Percentiles rank a stretch among this genome's conserved stretches.
Evolutionary conservation across 2,113 vertebrate species (phyloP).

Genomic region (Calidris pugnax): DNA sequence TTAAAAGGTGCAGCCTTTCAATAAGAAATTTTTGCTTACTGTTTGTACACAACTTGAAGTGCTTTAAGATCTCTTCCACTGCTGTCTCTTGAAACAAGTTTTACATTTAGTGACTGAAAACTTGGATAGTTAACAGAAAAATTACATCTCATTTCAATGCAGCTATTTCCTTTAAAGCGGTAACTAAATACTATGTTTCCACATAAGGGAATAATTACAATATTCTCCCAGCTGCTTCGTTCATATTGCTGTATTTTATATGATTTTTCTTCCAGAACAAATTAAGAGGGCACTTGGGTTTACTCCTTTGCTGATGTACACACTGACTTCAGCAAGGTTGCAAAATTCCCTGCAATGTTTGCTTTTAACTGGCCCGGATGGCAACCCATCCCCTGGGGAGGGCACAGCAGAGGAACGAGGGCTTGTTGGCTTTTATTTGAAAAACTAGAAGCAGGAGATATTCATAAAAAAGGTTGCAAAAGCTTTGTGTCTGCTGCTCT

Average conservation of each 20-base stretch:
- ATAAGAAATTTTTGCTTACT: neutral
- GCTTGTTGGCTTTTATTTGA: neutral
- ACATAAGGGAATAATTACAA: neutral
- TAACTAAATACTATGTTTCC: neutral
- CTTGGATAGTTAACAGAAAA: neutral
- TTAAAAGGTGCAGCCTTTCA: neutral
- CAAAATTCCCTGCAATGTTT: constrained; percentile 50
- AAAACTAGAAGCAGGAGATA: neutral
- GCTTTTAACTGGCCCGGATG: constrained; percentile 26
- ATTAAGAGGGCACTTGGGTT: neutral
- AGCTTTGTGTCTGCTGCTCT: constrained; percentile 14
- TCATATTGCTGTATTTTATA: neutral
- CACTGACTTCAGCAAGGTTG: neutral
- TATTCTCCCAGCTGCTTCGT: neutral
- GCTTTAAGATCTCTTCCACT: neutral
- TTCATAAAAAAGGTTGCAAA: neutral
- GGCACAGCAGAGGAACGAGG: neutral
- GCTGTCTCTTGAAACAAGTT: neutral
- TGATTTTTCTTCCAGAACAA: neutral
- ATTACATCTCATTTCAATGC: neutral
- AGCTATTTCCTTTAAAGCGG: neutral
- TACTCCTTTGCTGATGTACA: constrained; percentile 4
- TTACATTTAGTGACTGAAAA: neutral
- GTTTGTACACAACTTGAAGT: neutral
- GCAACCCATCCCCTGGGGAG: constrained; percentile 15